Conservation (phyloP, 2,888 invertebrate species). For the Bombyx huttoni region DNA sequence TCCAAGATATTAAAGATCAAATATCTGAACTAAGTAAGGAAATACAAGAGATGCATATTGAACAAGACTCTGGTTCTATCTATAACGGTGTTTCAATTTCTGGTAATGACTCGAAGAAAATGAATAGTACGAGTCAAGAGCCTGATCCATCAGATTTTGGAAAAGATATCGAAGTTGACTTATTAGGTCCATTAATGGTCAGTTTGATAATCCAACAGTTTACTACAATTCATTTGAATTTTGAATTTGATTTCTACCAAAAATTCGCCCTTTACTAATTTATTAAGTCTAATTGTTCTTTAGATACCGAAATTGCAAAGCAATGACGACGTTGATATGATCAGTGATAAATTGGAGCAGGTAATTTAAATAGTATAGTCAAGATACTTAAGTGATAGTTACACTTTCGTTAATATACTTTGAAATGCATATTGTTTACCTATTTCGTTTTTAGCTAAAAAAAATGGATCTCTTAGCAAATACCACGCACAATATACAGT, state of each 20-base stretch:
- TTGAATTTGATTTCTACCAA: too few relatives aligned
- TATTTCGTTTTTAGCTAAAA: too few relatives aligned
- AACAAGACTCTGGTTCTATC: not conserved
- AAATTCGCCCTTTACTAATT: too few relatives aligned
- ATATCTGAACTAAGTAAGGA: conserved; percentile 20
- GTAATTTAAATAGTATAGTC: conserved; percentile 20
- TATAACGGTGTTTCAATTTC: not conserved
- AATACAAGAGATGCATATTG: conserved; percentile 11
- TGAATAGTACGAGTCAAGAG: not conserved
- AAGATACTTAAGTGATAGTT: not conserved
- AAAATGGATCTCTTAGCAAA: too few relatives aligned
- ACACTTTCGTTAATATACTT: too few relatives aligned
- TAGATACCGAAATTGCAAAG: conserved; percentile 46
- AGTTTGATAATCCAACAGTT: not conserved
- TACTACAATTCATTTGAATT: too few relatives aligned
- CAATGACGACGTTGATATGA: conserved; percentile 32
- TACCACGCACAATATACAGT: too few relatives aligned
- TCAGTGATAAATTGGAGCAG: conserved; percentile 36
- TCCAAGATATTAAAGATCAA: conserved; percentile 21
- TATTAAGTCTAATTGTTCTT: conserved; percentile 8
- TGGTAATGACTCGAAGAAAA: not conserved
- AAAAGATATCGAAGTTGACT: conserved; percentile 6
- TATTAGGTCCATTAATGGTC: not conserved
- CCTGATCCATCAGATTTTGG: conserved; percentile 7
- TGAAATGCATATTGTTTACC: too few relatives aligned